A percentile compares a stretch with the other conserved stretches of the same genome.
phyloP scores from a whole-genome alignment of 2,888 invertebrate species.

The Lutraria lutraria region DNA sequence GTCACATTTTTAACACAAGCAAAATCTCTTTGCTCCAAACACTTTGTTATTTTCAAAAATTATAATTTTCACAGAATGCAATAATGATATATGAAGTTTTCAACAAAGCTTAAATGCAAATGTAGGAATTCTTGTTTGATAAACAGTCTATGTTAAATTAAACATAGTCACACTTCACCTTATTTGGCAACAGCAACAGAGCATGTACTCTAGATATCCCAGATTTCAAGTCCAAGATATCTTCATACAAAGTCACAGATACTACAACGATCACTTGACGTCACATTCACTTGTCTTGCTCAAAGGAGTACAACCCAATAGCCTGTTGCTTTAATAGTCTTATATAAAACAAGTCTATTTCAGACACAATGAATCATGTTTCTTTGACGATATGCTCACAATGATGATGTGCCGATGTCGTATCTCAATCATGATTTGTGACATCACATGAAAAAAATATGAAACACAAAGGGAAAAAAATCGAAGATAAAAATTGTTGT shows the following conservation, averaged over 20 bases:
- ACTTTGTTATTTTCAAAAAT: not conserved
- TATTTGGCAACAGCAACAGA: not conserved
- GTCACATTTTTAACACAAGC: no score
- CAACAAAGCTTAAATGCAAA: not conserved
- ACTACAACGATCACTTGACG: not conserved
- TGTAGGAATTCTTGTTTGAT: slow-evolving; percentile 7
- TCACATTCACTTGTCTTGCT: not conserved
- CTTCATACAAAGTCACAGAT: not conserved
- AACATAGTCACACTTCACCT: not conserved
- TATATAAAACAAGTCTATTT: not conserved
- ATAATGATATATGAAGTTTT: not conserved
- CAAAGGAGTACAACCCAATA: not conserved
- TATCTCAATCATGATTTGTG: not conserved
- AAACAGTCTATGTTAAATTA: not conserved
- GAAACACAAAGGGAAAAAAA: not conserved
- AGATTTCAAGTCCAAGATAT: not conserved
- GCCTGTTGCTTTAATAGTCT: not conserved
- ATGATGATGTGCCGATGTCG: not conserved
- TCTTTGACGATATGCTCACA: slow-evolving; percentile 7
- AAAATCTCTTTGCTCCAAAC: no score
- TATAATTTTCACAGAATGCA: not conserved
- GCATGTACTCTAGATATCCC: not conserved
- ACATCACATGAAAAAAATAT: not conserved
- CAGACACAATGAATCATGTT: not conserved
- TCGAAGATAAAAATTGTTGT: not conserved